Evolutionary conservation across 1,140 invertebrate species (phyloP), one percentile per base, ranked within the genome.

Genomic region (Drosophila arawakana): DNA sequence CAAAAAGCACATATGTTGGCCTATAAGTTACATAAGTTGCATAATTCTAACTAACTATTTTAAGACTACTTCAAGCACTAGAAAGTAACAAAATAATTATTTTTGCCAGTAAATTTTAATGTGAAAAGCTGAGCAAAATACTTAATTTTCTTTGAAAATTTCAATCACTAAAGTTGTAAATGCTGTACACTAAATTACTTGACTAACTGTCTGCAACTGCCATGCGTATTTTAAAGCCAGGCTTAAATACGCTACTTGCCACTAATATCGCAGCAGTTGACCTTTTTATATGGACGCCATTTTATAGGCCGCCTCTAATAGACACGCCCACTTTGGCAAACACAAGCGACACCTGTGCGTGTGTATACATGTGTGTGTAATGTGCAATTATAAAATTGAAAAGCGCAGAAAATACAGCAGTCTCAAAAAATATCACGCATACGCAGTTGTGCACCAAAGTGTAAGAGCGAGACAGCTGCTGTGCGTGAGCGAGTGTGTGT

Each of bases 381-480:
- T 78, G 72, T 69, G 80, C 83, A 88, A 86, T 88, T 86, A 88
- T 88, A 76, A 75, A 72, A 55, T 58, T 54, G 68, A 41, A 66
- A 65, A 21, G 30, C 18, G 61, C n/a, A 58, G n/a, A 5, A 34
- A 60, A 30, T 30, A 30, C 3, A 30, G 6, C 25, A 30, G 6
- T 30, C 4, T 46, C 15, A 21, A 62, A 58, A 68, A 65, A 80
- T 78, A 80, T 78, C 74, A 89, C 72, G 85, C 81, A 89, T 84
- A 89, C 82, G 75, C 75, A 73, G 75, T 77, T 73, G 61, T 54
- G 39, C 73, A 21, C 67, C 67, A 50, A 80, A 69, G 69, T 58
- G 76, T 73, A 76, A 58, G 62, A 75, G 80, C 46, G 72, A 76
- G 69, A 34, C 63, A 68, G 60, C 46, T 52, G 39, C 55, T 11